These are phyloP conservation scores for Vimba vimba DNA, from an alignment of 2,113 vertebrate species.

Conservation along the genomic window DNA sequence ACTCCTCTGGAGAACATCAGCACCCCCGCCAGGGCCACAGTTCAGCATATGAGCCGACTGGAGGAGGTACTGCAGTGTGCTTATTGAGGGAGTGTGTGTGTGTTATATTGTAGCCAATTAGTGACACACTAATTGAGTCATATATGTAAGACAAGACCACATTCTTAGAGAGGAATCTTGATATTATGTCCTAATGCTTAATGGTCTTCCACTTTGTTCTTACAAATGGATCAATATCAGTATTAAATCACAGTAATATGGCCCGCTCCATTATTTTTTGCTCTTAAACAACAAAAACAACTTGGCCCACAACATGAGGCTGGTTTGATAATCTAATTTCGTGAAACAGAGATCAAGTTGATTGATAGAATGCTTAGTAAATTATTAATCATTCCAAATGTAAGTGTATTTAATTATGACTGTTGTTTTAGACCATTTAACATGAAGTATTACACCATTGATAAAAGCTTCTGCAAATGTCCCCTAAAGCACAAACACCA, in stretches of 20 bases:
- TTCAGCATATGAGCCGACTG: slow-evolving; percentile 83
- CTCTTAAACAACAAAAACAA: slow-evolving; percentile 12
- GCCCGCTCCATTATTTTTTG: slow-evolving; percentile 20
- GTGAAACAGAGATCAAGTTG: neutral
- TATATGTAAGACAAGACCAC: slow-evolving; percentile 24
- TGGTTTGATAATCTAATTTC: slow-evolving; percentile 24
- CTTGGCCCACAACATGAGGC: neutral
- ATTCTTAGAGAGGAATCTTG: neutral
- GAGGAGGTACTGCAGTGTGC: slow-evolving; percentile 81
- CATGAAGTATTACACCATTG: slow-evolving; percentile 17
- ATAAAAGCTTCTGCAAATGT: neutral
- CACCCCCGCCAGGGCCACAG: slow-evolving; percentile 84
- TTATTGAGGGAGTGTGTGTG: neutral
- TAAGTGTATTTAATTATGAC: neutral
- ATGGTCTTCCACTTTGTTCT: neutral
- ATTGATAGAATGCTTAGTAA: slow-evolving; percentile 14
- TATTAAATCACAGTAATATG: slow-evolving; percentile 15
- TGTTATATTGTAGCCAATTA: neutral
- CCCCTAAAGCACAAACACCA: neutral
- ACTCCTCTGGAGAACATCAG: slow-evolving; percentile 83
- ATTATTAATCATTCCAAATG: neutral
- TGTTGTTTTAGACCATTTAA: slow-evolving; percentile 6
- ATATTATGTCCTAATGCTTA: slow-evolving; percentile 16
- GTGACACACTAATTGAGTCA: neutral
- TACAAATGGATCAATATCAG: slow-evolving; percentile 1